Evolutionary conservation across 2,113 vertebrate species (phyloP).

Genomic region (Malurus cyaneus): DNA sequence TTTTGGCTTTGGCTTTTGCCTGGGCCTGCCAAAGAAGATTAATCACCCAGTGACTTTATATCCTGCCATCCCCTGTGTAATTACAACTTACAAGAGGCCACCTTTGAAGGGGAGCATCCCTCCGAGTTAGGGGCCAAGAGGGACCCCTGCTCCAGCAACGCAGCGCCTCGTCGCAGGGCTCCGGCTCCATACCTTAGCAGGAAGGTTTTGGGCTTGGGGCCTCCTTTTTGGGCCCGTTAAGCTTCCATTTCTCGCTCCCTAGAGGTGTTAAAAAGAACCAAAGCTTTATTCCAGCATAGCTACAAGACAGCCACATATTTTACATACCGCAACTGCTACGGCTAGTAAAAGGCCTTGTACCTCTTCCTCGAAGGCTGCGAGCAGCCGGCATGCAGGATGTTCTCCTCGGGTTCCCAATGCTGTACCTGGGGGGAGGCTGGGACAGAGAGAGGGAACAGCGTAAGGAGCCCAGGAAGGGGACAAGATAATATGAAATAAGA

Average conservation of each 20-base stretch:
- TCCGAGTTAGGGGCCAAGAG: neutral
- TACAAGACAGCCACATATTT: constrained; percentile 17
- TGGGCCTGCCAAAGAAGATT: constrained; percentile 82
- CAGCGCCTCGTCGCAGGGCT: rapidly evolving
- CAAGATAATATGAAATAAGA: neutral
- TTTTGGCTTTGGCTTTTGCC: constrained; percentile 91
- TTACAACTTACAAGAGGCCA: neutral
- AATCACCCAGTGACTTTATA: constrained; percentile 31
- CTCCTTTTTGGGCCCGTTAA: constrained; percentile 95
- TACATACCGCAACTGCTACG: neutral
- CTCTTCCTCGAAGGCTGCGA: constrained; percentile 95
- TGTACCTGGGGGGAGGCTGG: constrained; percentile 81
- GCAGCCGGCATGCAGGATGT: constrained; percentile 93
- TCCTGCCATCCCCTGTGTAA: neutral
- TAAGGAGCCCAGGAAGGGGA: neutral
- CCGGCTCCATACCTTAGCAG: constrained; percentile 83
- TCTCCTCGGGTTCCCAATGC: constrained; percentile 98
- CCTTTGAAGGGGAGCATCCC: neutral
- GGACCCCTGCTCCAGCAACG: neutral
- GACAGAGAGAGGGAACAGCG: neutral
- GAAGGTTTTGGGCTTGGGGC: constrained; percentile 97
- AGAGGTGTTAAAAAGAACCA: constrained; percentile 54
- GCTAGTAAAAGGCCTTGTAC: constrained; percentile 72
- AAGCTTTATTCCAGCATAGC: constrained; percentile 52
- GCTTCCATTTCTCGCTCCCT: constrained; percentile 96